Conservation (phyloP, 92 coral and sea anemone genomes). For the Parazoanthus darwini region DNA sequence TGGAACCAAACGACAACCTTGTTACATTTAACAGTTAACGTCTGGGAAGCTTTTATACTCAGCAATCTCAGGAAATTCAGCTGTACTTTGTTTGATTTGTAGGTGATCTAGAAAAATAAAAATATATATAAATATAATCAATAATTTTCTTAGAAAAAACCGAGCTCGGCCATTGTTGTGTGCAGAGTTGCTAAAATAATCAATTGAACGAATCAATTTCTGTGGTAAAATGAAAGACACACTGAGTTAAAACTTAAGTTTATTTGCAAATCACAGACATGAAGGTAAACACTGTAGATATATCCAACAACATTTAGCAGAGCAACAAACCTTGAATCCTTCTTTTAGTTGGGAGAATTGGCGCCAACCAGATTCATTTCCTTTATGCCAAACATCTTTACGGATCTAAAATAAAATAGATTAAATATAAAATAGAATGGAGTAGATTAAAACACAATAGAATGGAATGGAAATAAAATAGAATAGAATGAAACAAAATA, state of each 20-base stretch:
- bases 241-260: too few relatives aligned
- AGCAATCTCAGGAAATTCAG: constrained; percentile 93
- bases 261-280: too few relatives aligned
- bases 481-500: too few relatives aligned
- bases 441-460: not conserved
- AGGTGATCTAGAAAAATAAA: constrained; percentile 64
- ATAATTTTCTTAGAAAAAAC: too few relatives aligned
- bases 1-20: constrained; percentile 92
- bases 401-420: constrained; percentile 57
- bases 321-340: constrained; percentile 68
- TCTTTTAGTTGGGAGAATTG: constrained; percentile 66
- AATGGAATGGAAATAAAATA: not conserved
- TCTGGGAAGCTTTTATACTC: constrained; percentile 79
- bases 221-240: too few relatives aligned
- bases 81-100: constrained; percentile 85
- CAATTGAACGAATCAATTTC: too few relatives aligned
- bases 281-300: too few relatives aligned
- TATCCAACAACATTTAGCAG: not conserved
- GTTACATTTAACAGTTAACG: constrained; percentile 84
- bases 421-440: not conserved
- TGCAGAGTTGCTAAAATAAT: too few relatives aligned
- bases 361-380: constrained; percentile 65
- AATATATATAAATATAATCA: too few relatives aligned
- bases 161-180: too few relatives aligned
- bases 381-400: constrained; percentile 69